Conservation (phyloP, 2,797 vertebrate species). For the Gymnopithys bicolor region DNA sequence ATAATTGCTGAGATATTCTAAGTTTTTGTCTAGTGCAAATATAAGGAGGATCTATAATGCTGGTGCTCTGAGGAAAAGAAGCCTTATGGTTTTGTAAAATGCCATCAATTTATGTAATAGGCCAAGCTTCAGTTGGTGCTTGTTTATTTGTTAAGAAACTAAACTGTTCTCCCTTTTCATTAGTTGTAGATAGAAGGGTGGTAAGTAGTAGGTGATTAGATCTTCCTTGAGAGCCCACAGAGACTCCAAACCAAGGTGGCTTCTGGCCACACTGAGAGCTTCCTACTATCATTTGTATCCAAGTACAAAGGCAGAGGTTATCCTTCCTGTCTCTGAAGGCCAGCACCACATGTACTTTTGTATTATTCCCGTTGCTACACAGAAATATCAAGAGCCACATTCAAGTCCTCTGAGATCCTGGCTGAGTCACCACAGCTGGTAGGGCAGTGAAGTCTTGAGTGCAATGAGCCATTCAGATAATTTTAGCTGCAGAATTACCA, state of each 20-base stretch:
- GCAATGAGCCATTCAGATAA: not conserved
- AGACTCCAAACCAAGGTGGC: not conserved
- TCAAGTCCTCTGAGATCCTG: not conserved
- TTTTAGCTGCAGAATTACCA: not conserved
- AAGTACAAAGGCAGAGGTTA: not conserved
- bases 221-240: not conserved
- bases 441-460: not conserved
- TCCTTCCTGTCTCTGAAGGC: not conserved
- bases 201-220: not conserved
- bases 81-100: not conserved
- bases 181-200: not conserved
- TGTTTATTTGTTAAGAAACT: not conserved
- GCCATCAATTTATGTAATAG: not conserved
- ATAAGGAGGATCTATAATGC: conserved; percentile 12
- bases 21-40: conserved; percentile 55
- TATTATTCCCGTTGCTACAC: not conserved
- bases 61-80: not conserved
- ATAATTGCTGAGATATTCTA: conserved; percentile 58
- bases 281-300: not conserved
- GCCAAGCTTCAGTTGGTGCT: not conserved
- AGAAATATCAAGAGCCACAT: not conserved
- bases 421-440: not conserved
- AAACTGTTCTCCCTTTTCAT: not conserved
- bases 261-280: not conserved
- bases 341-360: not conserved